Evolutionary conservation across 2,113 vertebrate species (phyloP).

Genomic region (Pluvianellus socialis): DNA sequence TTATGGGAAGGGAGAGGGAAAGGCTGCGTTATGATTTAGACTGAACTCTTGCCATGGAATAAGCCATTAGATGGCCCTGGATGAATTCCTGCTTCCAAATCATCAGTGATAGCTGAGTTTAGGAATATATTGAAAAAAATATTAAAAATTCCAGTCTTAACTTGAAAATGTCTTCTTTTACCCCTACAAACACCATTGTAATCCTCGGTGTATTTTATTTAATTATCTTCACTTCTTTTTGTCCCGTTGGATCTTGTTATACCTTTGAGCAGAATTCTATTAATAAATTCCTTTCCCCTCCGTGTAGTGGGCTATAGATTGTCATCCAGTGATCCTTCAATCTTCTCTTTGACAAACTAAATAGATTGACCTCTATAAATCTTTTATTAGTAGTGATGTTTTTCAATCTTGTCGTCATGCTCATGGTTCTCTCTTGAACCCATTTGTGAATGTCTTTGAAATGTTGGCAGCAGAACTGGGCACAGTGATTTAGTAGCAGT

Average conservation of each 20-base stretch:
- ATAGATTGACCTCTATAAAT: constrained; percentile 28
- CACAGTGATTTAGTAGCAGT: constrained; percentile 29
- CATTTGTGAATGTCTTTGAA: constrained; percentile 41
- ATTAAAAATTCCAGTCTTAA: not conserved
- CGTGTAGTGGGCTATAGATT: not conserved
- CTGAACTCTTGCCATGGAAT: not conserved
- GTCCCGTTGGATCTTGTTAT: not conserved
- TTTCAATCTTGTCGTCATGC: constrained; percentile 16
- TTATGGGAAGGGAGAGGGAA: not conserved
- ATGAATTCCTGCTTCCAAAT: not conserved
- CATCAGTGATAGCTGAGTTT: not conserved
- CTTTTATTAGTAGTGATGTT: constrained; percentile 24
- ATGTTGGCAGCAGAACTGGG: not conserved
- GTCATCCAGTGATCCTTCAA: not conserved
- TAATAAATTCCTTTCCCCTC: not conserved
- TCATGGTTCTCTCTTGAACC: constrained; percentile 7
- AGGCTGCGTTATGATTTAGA: not conserved
- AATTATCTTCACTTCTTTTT: not conserved
- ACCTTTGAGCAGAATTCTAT: not conserved
- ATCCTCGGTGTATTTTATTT: not conserved
- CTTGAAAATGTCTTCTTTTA: not conserved
- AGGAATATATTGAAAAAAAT: not conserved
- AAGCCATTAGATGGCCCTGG: not conserved
- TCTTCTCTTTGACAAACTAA: constrained; percentile 24
- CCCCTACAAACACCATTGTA: not conserved